Base-by-base conservation (phyloP, 2,888 invertebrate genomes). In the Acronicta leporina region DNA sequence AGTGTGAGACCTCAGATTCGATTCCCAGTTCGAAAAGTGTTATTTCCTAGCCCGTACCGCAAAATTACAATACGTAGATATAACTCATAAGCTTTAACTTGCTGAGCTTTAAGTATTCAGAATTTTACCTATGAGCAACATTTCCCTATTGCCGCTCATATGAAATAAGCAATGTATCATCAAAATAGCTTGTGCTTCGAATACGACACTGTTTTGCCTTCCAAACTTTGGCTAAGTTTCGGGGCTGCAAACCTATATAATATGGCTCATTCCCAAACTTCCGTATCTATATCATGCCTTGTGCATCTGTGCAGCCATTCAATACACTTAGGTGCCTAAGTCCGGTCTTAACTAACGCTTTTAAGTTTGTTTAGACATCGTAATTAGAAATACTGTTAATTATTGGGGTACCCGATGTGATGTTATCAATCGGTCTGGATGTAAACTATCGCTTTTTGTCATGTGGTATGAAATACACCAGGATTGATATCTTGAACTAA, bases 261-360 rank as follows among this genome's bases (percentile, higher is more conserved):
- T n/a, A n/a, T 71, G 63, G 61, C 55, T 63, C 52, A 47, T 27
- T 53, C 60, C 59, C 20, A 20, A 76, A 80, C 73, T 79, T 80
- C 73, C 54, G 52, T 61, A 49, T 51, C 62, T 71, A 70, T 71
- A 77, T 75, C 72, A 75, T 73, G 77, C 67, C 72, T 67, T 69
- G 54, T 73, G 70, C 78, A 78, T 76, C 77, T 77, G 71, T 69
- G 64, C 63, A 69, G 61, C 63, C 41, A 57, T 68, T 68, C 73
- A 74, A 75, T 68, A 56, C 65, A 53, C 40, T 51, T 14, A 60
- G 64, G n/a, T n/a, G n/a, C n/a, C 56, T 73, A 59, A 61, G 56
- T 57, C 45, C 58, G 67, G 57, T 68, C 62, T 54, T 61, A n/a
- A 67, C 70, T 48, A 57, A 45, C 35, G 10, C 43, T 43, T 57